Conservation (phyloP, 2,113 vertebrate genomes). For the Bos taurus region DNA sequence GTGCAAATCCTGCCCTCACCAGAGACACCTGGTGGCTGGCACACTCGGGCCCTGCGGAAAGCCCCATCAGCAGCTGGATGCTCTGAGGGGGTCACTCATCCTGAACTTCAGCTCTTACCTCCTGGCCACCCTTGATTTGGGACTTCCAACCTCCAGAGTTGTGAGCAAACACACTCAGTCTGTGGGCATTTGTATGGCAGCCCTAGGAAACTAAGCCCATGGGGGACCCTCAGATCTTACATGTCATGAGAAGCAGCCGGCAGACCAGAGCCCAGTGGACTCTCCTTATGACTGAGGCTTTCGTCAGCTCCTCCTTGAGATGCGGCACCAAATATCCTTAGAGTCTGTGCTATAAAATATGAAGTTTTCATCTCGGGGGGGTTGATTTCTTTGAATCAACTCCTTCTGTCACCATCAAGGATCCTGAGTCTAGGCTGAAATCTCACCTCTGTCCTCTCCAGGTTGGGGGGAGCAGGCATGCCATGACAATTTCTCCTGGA, state of each 20-base stretch:
- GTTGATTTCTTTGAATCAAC: background rate
- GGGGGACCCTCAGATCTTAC: background rate
- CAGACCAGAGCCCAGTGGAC: background rate
- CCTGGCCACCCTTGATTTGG: background rate
- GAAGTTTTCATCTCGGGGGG: background rate
- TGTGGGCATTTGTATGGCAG: background rate
- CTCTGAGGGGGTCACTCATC: background rate
- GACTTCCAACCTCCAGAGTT: background rate
- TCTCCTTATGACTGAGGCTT: background rate
- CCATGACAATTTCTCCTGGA: background rate
- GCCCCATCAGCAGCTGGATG: background rate
- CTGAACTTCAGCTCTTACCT: background rate
- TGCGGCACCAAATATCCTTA: background rate
- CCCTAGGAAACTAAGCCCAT: background rate
- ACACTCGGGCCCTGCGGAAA: background rate
- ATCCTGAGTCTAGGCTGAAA: background rate
- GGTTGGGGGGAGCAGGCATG: background rate
- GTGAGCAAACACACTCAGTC: background rate
- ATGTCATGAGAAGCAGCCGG: background rate
- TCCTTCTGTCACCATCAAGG: background rate
- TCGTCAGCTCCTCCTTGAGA: background rate
- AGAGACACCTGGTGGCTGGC: background rate
- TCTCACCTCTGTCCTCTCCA: background rate
- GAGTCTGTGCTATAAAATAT: background rate
- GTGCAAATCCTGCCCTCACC: background rate